These are phyloP conservation scores for Morpho helenor DNA, from an alignment of 2,888 invertebrate genomes.

Conservation along the genomic window DNA sequence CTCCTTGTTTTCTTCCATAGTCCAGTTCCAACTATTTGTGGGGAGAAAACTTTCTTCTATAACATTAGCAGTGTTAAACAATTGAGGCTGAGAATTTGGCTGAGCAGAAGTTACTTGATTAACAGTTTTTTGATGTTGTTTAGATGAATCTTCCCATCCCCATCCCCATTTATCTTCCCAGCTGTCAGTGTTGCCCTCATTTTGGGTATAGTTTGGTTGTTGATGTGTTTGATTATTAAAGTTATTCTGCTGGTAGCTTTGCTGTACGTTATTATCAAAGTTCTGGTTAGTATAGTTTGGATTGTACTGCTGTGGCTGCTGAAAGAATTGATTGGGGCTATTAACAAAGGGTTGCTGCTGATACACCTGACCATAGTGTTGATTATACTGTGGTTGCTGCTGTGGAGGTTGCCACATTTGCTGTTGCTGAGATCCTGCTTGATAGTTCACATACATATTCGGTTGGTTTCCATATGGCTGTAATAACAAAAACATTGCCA, in stretches of 20 bases:
- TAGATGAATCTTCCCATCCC: conserved; percentile 80
- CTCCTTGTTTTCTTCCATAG: conserved; percentile 70
- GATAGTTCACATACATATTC: conserved; percentile 56
- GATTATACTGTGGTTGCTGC: conserved; percentile 51
- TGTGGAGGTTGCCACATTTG: conserved; percentile 56
- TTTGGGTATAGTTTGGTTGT: conserved; percentile 43
- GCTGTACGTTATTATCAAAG: conserved; percentile 41
- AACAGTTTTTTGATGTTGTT: conserved; percentile 46
- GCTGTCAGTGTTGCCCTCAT: conserved; percentile 46
- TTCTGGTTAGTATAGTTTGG: conserved; percentile 52
- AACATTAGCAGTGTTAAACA: conserved; percentile 64
- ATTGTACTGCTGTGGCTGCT: conserved; percentile 49
- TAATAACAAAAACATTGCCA: no score
- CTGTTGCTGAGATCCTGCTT: conserved; percentile 38
- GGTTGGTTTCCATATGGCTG: conserved; percentile 62
- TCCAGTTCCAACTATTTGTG: conserved; percentile 82
- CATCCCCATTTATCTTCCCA: conserved; percentile 79
- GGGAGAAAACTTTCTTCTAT: conserved; percentile 80
- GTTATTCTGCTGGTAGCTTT: conserved; percentile 51
- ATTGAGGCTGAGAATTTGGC: conserved; percentile 29
- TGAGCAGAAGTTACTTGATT: conserved; percentile 32
- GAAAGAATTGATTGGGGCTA: conserved; percentile 59
- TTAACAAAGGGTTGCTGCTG: conserved; percentile 50
- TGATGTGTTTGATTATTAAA: conserved; percentile 49
- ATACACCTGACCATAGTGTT: conserved; percentile 64